Evolutionary conservation across 2,113 vertebrate species (phyloP).

Genomic region (Ramphastos sulfuratus): DNA sequence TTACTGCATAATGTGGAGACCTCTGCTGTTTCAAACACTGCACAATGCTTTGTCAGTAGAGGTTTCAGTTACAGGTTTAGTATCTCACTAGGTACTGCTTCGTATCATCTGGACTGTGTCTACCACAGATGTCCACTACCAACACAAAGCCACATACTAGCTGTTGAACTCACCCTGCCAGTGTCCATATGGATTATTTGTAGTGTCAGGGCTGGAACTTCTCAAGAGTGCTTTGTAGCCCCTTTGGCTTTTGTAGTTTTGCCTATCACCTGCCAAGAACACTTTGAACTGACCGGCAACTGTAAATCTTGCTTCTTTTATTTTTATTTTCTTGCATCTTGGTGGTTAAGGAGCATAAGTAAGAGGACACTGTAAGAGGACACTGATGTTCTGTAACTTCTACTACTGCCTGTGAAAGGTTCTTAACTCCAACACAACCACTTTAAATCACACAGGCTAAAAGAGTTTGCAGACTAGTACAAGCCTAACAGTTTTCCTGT

Average conservation of each 20-base stretch:
- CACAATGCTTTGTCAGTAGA: not conserved
- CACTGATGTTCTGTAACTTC: not conserved
- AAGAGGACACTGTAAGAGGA: not conserved
- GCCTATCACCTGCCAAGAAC: not conserved
- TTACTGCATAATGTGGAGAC: not conserved
- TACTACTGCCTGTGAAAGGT: not conserved
- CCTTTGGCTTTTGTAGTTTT: not conserved
- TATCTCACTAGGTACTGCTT: accelerated
- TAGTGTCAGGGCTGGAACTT: not conserved
- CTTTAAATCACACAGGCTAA: not conserved
- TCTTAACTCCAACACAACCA: not conserved
- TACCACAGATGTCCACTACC: not conserved
- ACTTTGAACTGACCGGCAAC: not conserved
- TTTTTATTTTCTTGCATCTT: not conserved
- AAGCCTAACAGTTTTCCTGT: not conserved
- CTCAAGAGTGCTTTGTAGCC: not conserved
- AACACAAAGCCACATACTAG: not conserved
- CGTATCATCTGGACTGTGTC: not conserved
- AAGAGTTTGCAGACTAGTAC: not conserved
- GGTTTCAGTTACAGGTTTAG: not conserved
- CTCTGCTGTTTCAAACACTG: not conserved
- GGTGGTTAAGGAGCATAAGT: not conserved
- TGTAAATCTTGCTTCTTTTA: not conserved
- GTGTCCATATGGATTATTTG: not conserved
- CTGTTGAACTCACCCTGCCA: not conserved